phyloP scores from a whole-genome alignment of 2,888 invertebrate species.

The Eretmocerus hayati region DNA sequence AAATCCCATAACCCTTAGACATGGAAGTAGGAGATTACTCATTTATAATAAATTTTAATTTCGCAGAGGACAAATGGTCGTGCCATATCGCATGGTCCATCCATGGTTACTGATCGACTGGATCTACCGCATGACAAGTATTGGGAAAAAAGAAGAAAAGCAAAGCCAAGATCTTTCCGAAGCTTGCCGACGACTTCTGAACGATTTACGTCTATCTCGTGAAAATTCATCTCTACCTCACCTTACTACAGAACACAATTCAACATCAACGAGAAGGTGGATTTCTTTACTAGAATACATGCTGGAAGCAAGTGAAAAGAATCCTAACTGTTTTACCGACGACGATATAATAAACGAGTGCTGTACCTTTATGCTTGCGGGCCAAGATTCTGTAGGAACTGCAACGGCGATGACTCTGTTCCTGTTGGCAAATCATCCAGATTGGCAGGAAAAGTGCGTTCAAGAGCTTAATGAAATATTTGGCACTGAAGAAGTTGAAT shows the following conservation, averaged over 20 bases:
- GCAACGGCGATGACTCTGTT: constrained; percentile 54
- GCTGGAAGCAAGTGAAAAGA: constrained; percentile 50
- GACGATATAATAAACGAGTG: constrained; percentile 56
- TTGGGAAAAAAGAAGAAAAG: constrained; percentile 49
- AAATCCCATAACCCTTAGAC: no score
- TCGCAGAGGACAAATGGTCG: constrained; percentile 50
- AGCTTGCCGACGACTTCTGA: constrained; percentile 30
- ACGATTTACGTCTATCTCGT: constrained; percentile 25
- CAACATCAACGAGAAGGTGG: constrained; percentile 3
- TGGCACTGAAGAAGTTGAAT: constrained; percentile 2
- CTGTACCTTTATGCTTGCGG: constrained; percentile 59
- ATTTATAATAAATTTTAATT: no score
- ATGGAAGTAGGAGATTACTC: no score
- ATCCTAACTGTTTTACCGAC: constrained; percentile 49
- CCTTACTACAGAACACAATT: background rate
- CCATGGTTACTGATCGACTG: constrained; percentile 56
- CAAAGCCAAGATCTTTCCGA: constrained; percentile 41
- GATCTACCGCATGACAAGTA: constrained; percentile 51
- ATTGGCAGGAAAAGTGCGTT: constrained; percentile 44
- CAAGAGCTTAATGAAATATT: constrained; percentile 35
- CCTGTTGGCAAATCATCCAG: constrained; percentile 50
- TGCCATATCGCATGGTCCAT: constrained; percentile 48
- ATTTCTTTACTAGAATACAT: constrained; percentile 49
- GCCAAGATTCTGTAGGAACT: constrained; percentile 57
- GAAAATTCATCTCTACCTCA: constrained; percentile 1